A percentile compares a stretch with the other conserved stretches of the same genome.
Evolutionary conservation across 2,113 vertebrate genomes (phyloP).

Genomic region (Pyxicephalus adspersus): DNA sequence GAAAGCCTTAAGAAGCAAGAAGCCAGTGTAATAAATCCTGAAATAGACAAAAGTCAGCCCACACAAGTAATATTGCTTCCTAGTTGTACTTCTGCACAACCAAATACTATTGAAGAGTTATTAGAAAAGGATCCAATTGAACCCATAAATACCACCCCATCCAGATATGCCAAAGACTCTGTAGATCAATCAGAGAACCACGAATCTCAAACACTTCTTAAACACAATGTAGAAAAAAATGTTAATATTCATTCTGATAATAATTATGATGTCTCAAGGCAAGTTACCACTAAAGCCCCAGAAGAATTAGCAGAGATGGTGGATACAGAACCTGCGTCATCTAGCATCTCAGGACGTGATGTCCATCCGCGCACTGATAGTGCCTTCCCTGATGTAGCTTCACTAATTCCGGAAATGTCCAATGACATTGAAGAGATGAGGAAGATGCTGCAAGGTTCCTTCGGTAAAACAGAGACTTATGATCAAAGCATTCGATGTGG

Average conservation of each 20-base stretch:
- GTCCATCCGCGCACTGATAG: slow-evolving; percentile 22
- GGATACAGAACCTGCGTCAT: background rate
- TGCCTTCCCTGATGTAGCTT: slow-evolving; percentile 46
- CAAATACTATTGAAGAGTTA: background rate
- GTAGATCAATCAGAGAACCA: background rate
- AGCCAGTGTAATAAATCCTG: background rate
- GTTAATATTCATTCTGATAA: background rate
- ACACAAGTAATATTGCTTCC: background rate
- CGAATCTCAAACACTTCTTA: background rate
- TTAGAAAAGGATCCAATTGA: background rate
- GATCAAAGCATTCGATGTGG: background rate
- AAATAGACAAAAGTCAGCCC: background rate
- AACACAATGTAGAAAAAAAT: background rate
- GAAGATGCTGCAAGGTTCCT: slow-evolving; percentile 57
- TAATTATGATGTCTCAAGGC: background rate
- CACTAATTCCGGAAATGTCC: background rate
- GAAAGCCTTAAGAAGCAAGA: background rate
- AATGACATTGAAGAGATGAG: slow-evolving; percentile 41
- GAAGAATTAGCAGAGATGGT: background rate
- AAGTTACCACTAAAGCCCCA: background rate
- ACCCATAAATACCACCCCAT: background rate
- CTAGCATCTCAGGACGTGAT: background rate
- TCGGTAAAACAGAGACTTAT: slow-evolving; percentile 39
- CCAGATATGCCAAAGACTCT: background rate
- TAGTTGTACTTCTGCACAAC: background rate